Evolutionary conservation across 2,888 invertebrate genomes (phyloP).

Genomic region (Pilophorus perplexus): DNA sequence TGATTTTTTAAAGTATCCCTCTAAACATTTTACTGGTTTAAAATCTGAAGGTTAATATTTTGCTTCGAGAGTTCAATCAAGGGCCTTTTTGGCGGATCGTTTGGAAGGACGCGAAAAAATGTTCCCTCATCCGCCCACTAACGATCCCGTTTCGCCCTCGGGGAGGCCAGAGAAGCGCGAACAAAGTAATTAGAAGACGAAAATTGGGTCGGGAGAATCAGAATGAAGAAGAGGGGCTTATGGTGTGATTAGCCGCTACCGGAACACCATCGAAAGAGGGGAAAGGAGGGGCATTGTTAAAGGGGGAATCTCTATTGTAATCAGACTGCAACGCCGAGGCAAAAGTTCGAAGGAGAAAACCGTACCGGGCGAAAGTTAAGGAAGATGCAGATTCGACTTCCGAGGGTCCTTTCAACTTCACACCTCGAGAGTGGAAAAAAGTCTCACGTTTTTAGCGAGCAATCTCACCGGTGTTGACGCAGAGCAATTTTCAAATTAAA

Average conservation of each 20-base stretch:
- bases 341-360: not conserved
- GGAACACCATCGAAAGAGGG: too few relatives aligned
- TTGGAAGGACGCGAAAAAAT: not conserved
- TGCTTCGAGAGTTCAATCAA: slow-evolving; percentile 6
- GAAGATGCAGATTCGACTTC: slow-evolving; percentile 3
- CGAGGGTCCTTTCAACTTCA: too few relatives aligned
- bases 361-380: not conserved
- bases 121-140: not conserved
- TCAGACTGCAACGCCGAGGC: slow-evolving; percentile 5
- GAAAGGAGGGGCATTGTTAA: too few relatives aligned
- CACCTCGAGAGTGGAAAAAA: not conserved
- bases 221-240: too few relatives aligned
- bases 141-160: not conserved
- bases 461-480: too few relatives aligned
- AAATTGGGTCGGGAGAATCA: not conserved
- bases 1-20: too few relatives aligned
- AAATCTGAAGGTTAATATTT: not conserved
- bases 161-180: not conserved
- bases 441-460: too few relatives aligned
- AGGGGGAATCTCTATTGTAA: slow-evolving; percentile 8
- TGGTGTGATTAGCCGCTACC: too few relatives aligned
- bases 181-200: not conserved
- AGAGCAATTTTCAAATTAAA: too few relatives aligned
- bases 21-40: not conserved
- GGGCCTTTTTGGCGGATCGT: not conserved